These are phyloP conservation scores for Drosophila arawakana DNA, from an alignment of 1,140 invertebrate species.

Conservation along the genomic window DNA sequence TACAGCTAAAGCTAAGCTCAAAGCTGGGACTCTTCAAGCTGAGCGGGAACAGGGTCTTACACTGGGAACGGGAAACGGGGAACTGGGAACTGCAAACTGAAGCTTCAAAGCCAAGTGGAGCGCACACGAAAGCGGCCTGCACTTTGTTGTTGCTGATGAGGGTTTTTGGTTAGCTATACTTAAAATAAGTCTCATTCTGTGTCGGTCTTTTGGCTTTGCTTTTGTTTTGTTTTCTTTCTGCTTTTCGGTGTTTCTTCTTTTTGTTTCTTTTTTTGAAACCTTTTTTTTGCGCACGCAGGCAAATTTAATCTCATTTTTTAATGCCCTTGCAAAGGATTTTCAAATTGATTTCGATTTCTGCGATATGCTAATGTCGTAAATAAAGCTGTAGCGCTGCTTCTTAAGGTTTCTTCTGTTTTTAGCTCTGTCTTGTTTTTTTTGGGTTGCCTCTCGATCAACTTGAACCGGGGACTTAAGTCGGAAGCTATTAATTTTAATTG, in stretches of 20 bases:
- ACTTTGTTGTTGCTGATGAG: slow-evolving; percentile 73
- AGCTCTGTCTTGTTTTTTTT: slow-evolving; percentile 24
- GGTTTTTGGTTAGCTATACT: slow-evolving; percentile 76
- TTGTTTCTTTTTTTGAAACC: slow-evolving; percentile 4
- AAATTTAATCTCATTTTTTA: slow-evolving; percentile 71
- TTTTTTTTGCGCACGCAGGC: slow-evolving; percentile 64
- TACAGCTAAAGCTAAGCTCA: slow-evolving; percentile 18
- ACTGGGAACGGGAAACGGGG: slow-evolving; percentile 3
- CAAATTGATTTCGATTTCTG: slow-evolving; percentile 69
- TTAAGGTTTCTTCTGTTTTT: slow-evolving; percentile 4
- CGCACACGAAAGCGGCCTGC: slow-evolving; percentile 71
- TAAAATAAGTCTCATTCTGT: slow-evolving; percentile 64
- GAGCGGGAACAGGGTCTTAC: slow-evolving; percentile 6
- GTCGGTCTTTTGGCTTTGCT: slow-evolving; percentile 66
- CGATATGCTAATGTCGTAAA: slow-evolving; percentile 77
- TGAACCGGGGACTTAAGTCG: slow-evolving; percentile 60
- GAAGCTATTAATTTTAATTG: slow-evolving; percentile 83
- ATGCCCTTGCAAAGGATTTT: slow-evolving; percentile 78
- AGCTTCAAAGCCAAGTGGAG: slow-evolving; percentile 52
- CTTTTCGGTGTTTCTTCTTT: neutral
- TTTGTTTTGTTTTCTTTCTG: slow-evolving; percentile 16
- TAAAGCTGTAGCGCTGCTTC: slow-evolving; percentile 62
- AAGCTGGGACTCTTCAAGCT: slow-evolving; percentile 26
- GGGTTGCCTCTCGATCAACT: slow-evolving; percentile 8
- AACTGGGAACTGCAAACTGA: neutral